Evolutionary conservation across 2,113 vertebrate species (phyloP).

Genomic region (Hydropotes inermis): DNA sequence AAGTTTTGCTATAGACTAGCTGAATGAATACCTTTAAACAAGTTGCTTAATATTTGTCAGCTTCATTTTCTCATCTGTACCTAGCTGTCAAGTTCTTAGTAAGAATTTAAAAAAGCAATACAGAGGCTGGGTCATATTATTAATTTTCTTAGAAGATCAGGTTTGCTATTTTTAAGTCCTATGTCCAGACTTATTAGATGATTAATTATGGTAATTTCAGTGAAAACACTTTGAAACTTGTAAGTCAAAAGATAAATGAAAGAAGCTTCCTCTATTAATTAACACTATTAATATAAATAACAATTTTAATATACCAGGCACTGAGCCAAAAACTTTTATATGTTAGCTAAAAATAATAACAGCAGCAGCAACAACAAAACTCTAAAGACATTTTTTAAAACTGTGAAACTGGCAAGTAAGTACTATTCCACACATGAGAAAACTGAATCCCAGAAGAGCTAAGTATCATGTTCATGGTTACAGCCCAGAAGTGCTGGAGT

Average conservation of each 20-base stretch:
- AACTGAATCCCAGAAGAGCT: neutral
- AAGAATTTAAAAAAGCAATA: neutral
- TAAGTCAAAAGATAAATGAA: neutral
- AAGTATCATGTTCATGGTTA: neutral
- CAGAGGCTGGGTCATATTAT: neutral
- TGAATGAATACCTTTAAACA: neutral
- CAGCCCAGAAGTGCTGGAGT: neutral
- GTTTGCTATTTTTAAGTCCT: neutral
- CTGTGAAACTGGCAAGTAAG: neutral
- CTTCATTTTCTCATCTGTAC: neutral
- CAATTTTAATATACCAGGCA: neutral
- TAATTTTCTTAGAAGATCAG: neutral
- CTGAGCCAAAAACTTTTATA: neutral
- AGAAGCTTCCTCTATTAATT: neutral
- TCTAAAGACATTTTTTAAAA: neutral
- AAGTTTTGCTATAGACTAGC: neutral
- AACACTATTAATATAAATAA: neutral
- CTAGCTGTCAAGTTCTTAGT: neutral
- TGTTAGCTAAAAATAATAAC: neutral
- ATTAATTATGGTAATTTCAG: constrained; percentile 17
- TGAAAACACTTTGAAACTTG: neutral
- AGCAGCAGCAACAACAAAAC: neutral
- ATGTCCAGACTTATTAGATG: neutral
- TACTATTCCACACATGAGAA: neutral
- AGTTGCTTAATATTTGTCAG: neutral